Evolutionary conservation across 2,113 vertebrate genomes (phyloP).

Genomic region (Strix uralensis): DNA sequence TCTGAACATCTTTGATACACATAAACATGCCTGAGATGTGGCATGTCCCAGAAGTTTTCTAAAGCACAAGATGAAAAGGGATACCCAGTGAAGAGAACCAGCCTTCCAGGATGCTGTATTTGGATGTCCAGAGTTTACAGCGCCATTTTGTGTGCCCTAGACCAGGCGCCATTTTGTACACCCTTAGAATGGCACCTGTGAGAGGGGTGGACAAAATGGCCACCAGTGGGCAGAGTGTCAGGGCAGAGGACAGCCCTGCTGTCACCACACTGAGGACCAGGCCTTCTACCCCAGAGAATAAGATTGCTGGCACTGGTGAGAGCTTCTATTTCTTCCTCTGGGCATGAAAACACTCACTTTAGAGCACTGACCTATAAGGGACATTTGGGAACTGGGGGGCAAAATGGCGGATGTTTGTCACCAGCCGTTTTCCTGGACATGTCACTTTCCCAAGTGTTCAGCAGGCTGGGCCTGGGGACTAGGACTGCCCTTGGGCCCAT

Average conservation of each 20-base stretch:
- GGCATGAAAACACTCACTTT: not conserved
- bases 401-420: not conserved
- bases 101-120: not conserved
- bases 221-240: not conserved
- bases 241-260: not conserved
- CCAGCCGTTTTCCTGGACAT: not conserved
- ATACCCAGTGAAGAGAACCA: not conserved
- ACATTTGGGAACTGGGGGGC: not conserved
- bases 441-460: not conserved
- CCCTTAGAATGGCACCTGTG: not conserved
- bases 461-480: not conserved
- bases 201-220: not conserved
- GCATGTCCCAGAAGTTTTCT: not conserved
- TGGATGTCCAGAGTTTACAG: not conserved
- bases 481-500: not conserved
- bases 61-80: not conserved
- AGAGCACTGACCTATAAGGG: not conserved
- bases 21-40: not conserved
- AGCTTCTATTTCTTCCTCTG: not conserved
- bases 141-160: not conserved
- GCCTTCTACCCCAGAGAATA: not conserved
- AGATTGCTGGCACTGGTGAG: not conserved
- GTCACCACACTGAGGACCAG: not conserved
- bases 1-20: not conserved
- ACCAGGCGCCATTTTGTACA: not conserved